These are phyloP conservation scores for Chrysodeixis includens DNA, from an alignment of 2,888 invertebrate genomes.

Conservation along the genomic window DNA sequence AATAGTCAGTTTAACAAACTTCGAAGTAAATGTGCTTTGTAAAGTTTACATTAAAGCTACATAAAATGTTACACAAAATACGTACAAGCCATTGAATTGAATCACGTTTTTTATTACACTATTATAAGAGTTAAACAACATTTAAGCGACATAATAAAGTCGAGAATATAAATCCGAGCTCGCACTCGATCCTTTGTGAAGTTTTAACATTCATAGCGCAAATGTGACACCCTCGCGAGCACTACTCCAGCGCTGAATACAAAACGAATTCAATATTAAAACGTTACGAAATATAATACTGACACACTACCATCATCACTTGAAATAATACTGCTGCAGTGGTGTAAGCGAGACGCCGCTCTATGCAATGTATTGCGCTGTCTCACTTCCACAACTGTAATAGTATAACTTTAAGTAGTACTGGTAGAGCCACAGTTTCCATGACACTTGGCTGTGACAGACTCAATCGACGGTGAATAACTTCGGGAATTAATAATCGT, in stretches of 20 bases:
- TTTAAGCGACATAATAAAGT: not conserved
- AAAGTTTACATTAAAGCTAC: too few relatives aligned
- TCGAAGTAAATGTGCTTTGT: too few relatives aligned
- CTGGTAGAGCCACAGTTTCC: slow-evolving; percentile 16
- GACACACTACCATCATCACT: too few relatives aligned
- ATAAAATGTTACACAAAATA: too few relatives aligned
- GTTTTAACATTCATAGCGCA: slow-evolving; percentile 27
- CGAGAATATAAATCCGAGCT: not conserved
- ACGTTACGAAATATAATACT: slow-evolving; percentile 26
- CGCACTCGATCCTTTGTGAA: slow-evolving; percentile 3
- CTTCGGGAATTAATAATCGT: slow-evolving; percentile 53
- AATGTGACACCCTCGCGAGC: slow-evolving; percentile 29
- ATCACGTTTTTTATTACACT: not conserved
- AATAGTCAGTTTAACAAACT: too few relatives aligned
- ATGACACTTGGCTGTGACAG: slow-evolving; percentile 34
- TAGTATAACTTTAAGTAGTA: too few relatives aligned
- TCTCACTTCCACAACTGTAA: too few relatives aligned
- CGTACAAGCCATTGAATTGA: not conserved
- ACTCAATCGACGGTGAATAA: slow-evolving; percentile 49
- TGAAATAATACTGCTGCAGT: too few relatives aligned
- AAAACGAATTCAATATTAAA: slow-evolving; percentile 41
- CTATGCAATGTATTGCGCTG: too few relatives aligned
- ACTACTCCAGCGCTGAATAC: slow-evolving; percentile 31
- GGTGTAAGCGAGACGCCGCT: too few relatives aligned
- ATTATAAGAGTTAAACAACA: not conserved